Evolutionary conservation across 2,888 invertebrate genomes (phyloP).

Genomic region (Macrophya alboannulata): DNA sequence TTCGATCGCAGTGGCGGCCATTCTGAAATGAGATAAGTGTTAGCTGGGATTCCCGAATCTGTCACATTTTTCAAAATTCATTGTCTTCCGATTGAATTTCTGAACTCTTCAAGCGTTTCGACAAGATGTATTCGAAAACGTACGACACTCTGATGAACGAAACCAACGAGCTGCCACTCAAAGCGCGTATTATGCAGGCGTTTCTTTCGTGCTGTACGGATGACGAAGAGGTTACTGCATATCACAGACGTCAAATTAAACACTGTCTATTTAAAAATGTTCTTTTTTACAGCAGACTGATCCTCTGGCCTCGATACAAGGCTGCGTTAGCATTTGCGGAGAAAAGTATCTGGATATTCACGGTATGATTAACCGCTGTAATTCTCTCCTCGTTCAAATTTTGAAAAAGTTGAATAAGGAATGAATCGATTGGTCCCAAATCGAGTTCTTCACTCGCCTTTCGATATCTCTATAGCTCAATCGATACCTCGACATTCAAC

Average conservation of each 20-base stretch:
- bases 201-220: conserved; percentile 60
- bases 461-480: neutral
- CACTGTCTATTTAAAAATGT: conserved; percentile 29
- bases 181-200: conserved; percentile 61
- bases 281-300: conserved; percentile 59
- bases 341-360: conserved; percentile 65
- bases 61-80: neutral
- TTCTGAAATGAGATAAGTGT: neutral
- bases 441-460: neutral
- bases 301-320: conserved; percentile 61
- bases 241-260: neutral
- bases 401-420: neutral
- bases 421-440: neutral
- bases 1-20: neutral
- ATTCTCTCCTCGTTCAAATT: neutral
- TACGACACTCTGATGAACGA: conserved; percentile 59
- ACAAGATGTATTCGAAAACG: conserved; percentile 60
- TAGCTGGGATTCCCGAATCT: neutral
- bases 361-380: conserved; percentile 59
- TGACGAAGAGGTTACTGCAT: conserved; percentile 47
- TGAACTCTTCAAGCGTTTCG: neutral
- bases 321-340: conserved; percentile 65
- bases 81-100: neutral
- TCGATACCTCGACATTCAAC: conserved; percentile 1
- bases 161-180: conserved; percentile 58